Conservation (phyloP, 2,888 invertebrate species). For the Drosophila atripex region DNA sequence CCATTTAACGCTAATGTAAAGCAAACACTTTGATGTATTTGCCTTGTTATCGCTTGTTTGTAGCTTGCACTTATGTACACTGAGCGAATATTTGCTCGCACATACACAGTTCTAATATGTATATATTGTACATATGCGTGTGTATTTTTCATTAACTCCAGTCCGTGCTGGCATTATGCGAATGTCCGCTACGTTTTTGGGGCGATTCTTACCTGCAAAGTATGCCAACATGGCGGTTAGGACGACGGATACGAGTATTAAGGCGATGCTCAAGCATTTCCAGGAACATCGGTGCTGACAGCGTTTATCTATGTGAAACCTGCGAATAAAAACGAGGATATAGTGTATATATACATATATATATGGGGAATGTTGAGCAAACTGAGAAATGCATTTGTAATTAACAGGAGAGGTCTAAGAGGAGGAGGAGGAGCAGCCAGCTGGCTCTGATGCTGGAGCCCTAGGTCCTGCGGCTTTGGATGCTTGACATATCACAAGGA, state of each 20-base stretch:
- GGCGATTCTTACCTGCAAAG: slow-evolving; percentile 92
- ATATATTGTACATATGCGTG: slow-evolving; percentile 35
- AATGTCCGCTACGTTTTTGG: slow-evolving; percentile 26
- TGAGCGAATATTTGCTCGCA: slow-evolving; percentile 52
- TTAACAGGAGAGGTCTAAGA: slow-evolving; percentile 59
- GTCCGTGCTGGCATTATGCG: slow-evolving; percentile 57
- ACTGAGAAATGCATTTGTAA: slow-evolving; percentile 59
- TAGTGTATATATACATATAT: too few species aligned
- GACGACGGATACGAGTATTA: slow-evolving; percentile 95
- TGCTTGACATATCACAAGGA: slow-evolving; percentile 72
- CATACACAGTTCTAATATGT: background rate
- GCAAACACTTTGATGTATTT: slow-evolving; percentile 79
- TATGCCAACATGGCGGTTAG: slow-evolving; percentile 97
- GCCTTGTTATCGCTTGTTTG: slow-evolving; percentile 55
- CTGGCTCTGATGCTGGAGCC: slow-evolving; percentile 17
- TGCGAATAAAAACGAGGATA: slow-evolving; percentile 54
- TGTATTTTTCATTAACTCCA: slow-evolving; percentile 73
- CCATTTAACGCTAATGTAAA: slow-evolving; percentile 81
- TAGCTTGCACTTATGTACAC: slow-evolving; percentile 41
- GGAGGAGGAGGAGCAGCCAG: slow-evolving; percentile 31
- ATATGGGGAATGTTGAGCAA: slow-evolving; percentile 28
- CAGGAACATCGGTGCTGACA: slow-evolving; percentile 97
- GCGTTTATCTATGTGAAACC: slow-evolving; percentile 96
- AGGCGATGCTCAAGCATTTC: slow-evolving; percentile 97
- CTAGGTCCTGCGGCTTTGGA: slow-evolving; percentile 51